Evolutionary conservation across 2,888 invertebrate genomes (phyloP), one percentile per base, ranked within the genome.

Genomic region (Helicoverpa assulta): DNA sequence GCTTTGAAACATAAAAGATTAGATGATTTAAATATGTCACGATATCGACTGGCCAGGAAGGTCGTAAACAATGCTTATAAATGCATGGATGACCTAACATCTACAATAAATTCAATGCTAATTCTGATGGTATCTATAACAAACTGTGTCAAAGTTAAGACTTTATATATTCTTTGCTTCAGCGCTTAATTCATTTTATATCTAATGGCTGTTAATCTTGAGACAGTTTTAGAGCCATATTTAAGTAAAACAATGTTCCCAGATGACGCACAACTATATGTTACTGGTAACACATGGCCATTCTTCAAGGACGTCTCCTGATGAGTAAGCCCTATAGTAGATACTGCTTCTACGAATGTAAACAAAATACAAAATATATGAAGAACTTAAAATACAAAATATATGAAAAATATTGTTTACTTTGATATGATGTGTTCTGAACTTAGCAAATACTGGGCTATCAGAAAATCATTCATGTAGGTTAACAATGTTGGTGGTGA

Each of bases 181-280:
- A 64, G 52, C 19, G 29, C 12, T 12, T 33, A 54, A 55, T 61
- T 52, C 50, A 43, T 59, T 65, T 61, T 47, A 57, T 79, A 73
- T 63, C 62, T 54, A 53, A 53, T 53, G 21, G 56, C 53, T 57
- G 50, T 19, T 79, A 68, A 80, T 82, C 64, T 64, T 54, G 43
- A 16, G 54, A 76, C 69, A 67, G 62, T 47, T 72, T 68, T 73
- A 77, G 71, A 65, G 56, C 68, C 60, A 67, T 64, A 65, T 67
- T 76, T 67, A 70, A 64, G 69, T 78, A 71, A 73, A 68, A 72
- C 70, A 77, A 70, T 79, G 62, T 58, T 70, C 73, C 69, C 66
- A 73, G 53, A 71, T 78, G 78, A 76, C 66, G 61, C 67, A 70
- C 43, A 53, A 10, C n/a, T 51, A 33, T 51, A 55, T 70, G 70